Conservation (phyloP, 2,797 vertebrate species). For the Liparis tanakae region DNA sequence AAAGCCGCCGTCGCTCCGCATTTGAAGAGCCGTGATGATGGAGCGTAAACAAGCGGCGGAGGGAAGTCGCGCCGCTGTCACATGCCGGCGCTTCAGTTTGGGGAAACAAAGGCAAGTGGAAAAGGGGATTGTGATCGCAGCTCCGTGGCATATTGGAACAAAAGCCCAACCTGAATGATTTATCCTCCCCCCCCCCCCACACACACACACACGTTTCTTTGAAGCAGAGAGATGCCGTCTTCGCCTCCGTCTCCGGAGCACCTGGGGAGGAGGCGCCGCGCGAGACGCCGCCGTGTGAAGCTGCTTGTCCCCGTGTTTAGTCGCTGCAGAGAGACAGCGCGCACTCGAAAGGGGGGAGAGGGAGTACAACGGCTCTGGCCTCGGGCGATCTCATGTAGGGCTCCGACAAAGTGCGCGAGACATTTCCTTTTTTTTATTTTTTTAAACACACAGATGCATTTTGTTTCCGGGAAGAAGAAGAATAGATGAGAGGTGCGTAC, state of each 20-base stretch:
- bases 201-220: constrained; percentile 37
- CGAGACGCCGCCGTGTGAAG: constrained; percentile 72
- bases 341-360: constrained; percentile 72
- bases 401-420: constrained; percentile 83
- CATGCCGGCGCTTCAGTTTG: constrained; percentile 82
- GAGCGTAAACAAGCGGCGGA: constrained; percentile 86
- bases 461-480: constrained; percentile 84
- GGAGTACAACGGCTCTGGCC: constrained; percentile 80
- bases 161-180: constrained; percentile 85
- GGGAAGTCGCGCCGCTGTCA: constrained; percentile 84
- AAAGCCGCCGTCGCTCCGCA: constrained; percentile 81
- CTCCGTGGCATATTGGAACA: constrained; percentile 83
- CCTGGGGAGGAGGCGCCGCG: constrained; percentile 78
- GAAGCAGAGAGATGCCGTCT: constrained; percentile 73
- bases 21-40: constrained; percentile 82
- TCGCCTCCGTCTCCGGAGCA: constrained; percentile 66
- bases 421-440: constrained; percentile 77
- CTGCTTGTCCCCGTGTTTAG: constrained; percentile 76
- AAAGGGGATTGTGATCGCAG: constrained; percentile 83
- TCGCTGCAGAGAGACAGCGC: constrained; percentile 70
- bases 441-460: constrained; percentile 86
- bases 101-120: constrained; percentile 76
- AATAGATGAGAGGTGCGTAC: constrained; percentile 80
- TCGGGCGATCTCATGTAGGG: constrained; percentile 73
- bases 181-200: constrained; percentile 76